phyloP scores from a whole-genome alignment of 2,888 invertebrate species.

The Agrochola lota region DNA sequence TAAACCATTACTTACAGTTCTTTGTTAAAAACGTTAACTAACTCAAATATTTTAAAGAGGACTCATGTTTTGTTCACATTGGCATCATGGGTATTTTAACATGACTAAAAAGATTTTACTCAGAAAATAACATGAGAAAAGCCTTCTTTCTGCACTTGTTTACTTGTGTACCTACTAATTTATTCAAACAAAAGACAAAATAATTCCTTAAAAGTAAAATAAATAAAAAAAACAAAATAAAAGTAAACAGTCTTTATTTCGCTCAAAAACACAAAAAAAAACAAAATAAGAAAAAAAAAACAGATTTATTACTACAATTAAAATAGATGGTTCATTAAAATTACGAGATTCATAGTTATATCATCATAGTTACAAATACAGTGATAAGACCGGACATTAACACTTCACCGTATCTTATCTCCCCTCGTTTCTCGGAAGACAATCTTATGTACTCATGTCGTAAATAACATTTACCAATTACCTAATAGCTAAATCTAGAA shows the following conservation, averaged over 20 bases:
- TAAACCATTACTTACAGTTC: conserved; percentile 1
- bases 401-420: conserved; percentile 46
- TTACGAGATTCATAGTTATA: conserved; percentile 4
- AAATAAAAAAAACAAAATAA: background rate
- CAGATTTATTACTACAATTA: background rate
- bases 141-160: background rate
- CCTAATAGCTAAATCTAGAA: conserved; percentile 27
- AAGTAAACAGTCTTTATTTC: conserved; percentile 2
- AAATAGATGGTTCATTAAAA: conserved; percentile 10
- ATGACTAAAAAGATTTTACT: conserved; percentile 7
- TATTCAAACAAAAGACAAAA: background rate
- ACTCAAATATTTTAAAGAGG: conserved; percentile 16
- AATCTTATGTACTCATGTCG: conserved; percentile 8
- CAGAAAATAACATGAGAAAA: background rate
- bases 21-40: conserved; percentile 34
- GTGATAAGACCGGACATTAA: conserved; percentile 28
- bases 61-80: conserved; percentile 26
- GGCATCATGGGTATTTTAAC: conserved; percentile 14
- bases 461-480: conserved; percentile 23
- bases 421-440: conserved; percentile 54
- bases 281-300: background rate
- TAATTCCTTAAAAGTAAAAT: background rate
- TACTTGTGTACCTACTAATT: background rate
- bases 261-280: background rate
- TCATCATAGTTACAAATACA: conserved; percentile 26